Base-by-base conservation (phyloP, 2,797 vertebrate genomes). In the Taenioides sp. region DNA sequence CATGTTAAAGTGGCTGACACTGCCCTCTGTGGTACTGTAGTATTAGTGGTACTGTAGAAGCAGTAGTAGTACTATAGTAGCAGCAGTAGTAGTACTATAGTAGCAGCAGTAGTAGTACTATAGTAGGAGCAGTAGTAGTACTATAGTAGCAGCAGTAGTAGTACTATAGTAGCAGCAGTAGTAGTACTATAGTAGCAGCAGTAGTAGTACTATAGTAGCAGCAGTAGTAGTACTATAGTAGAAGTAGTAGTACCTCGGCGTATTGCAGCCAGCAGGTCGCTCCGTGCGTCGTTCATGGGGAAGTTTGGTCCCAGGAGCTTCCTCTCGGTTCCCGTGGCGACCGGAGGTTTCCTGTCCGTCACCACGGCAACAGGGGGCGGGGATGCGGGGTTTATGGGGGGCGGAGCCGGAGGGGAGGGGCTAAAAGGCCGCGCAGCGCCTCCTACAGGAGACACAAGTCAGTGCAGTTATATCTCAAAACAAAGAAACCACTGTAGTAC, bases 241-340 rank as follows among this genome's bases (percentile, higher is more conserved):
- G 50, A n/a, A 54, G 57, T 28, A 5, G 25, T 59, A 25, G 11
- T 59, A 96, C 96, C 96, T 92, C 96, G 93, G 73, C 96, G 94
- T 69, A 97, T 97, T 76, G 96, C 96, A 0, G 96, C 96, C 75
- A 97, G 93, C 76, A 97, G 92, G 89, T 97, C 96, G 65, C 96
- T 96, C 74, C 96, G 94, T 28, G 96, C 96, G 0, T 97, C 96
- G 79, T 95, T 97, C 94, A 97, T 97, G 5, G 96, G 96, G 69
- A 96, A 94, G 88, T 96, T 88, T 0, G 57, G 25, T 7, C 95
- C 94, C 71, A 95, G 52, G 83, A 91, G 84, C 89, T 96, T 97
- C 77, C 95, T 92, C 0, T 94, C 52, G 0, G 88, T 74, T 7
- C 92, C 89, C 0, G 87, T 81, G 0, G 89, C 92, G 0, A 92